A percentile compares a stretch with the other conserved stretches of the same genome.
Evolutionary conservation across 2,113 vertebrate genomes (phyloP).

Genomic region (Paratilapia polleni): DNA sequence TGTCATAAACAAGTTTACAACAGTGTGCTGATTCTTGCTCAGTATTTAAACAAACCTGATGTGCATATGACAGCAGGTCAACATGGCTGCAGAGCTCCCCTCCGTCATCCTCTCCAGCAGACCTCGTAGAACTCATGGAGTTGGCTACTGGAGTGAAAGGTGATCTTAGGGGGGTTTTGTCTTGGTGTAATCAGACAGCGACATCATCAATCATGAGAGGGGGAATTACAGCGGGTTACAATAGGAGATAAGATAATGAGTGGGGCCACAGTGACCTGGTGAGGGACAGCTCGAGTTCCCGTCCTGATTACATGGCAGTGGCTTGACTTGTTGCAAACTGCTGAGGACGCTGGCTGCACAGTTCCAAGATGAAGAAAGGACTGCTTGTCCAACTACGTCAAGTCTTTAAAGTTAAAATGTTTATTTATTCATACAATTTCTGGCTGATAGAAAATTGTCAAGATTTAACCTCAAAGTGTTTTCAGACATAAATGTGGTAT

Average conservation of each 20-base stretch:
- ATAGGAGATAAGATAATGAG: slow-evolving; percentile 78
- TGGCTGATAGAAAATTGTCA: background rate
- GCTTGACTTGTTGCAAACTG: slow-evolving; percentile 12
- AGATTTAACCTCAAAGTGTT: background rate
- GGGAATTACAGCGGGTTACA: slow-evolving; percentile 78
- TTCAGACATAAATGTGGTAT: background rate
- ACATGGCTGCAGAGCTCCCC: background rate
- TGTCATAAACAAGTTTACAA: background rate
- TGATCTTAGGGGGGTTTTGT: slow-evolving; percentile 76
- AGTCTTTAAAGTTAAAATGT: background rate
- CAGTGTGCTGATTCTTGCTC: slow-evolving; percentile 7
- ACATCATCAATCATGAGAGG: slow-evolving; percentile 78
- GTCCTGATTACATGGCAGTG: slow-evolving; percentile 64
- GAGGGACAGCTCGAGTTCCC: slow-evolving; percentile 69
- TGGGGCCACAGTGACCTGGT: slow-evolving; percentile 54
- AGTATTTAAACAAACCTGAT: background rate
- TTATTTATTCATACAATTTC: background rate
- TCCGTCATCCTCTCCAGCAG: background rate
- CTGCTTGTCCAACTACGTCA: background rate
- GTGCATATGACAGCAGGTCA: slow-evolving; percentile 12
- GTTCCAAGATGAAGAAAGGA: background rate
- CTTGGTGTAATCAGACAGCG: slow-evolving; percentile 79
- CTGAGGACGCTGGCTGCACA: slow-evolving; percentile 10
- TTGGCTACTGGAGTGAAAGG: slow-evolving; percentile 69
- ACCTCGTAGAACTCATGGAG: slow-evolving; percentile 43